Evolutionary conservation across 2,797 vertebrate species (phyloP).

Genomic region (Pseudochirops corinnae): DNA sequence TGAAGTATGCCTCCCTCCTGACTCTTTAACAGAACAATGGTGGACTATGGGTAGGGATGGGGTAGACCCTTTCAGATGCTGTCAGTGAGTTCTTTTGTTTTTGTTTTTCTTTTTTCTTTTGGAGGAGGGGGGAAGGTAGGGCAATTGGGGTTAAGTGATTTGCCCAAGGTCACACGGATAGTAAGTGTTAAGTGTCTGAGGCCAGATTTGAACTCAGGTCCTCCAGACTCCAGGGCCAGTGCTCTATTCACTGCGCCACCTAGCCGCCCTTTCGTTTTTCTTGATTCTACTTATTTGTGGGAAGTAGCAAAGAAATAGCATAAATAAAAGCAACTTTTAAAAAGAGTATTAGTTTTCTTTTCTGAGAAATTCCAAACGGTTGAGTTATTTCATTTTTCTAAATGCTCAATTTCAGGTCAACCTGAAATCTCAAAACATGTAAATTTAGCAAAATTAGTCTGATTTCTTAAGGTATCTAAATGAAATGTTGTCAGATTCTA

Average conservation of each 20-base stretch:
- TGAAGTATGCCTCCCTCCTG: background rate
- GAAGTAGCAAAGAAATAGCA: background rate
- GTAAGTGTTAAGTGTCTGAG: no score
- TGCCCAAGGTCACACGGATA: no score
- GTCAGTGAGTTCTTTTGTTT: background rate
- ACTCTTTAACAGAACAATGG: background rate
- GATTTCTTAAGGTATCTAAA: slow-evolving; percentile 24
- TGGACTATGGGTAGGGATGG: background rate
- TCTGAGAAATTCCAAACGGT: slow-evolving; percentile 2
- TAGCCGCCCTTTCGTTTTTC: background rate
- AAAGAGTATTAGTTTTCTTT: background rate
- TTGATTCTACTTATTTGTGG: background rate
- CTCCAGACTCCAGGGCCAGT: no score
- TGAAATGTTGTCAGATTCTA: background rate
- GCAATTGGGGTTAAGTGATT: no score
- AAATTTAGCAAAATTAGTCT: slow-evolving; percentile 17
- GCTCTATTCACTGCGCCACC: no score
- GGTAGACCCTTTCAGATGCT: background rate
- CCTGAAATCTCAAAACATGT: slow-evolving; percentile 30
- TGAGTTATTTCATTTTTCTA: slow-evolving; percentile 15
- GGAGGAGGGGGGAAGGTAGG: no score
- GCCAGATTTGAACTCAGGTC: no score
- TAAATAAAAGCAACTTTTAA: background rate
- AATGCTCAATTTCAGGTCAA: background rate
- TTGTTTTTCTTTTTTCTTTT: no score